phyloP scores from a whole-genome alignment of 2,888 invertebrate species.

The Schrankia costaestrigalis region DNA sequence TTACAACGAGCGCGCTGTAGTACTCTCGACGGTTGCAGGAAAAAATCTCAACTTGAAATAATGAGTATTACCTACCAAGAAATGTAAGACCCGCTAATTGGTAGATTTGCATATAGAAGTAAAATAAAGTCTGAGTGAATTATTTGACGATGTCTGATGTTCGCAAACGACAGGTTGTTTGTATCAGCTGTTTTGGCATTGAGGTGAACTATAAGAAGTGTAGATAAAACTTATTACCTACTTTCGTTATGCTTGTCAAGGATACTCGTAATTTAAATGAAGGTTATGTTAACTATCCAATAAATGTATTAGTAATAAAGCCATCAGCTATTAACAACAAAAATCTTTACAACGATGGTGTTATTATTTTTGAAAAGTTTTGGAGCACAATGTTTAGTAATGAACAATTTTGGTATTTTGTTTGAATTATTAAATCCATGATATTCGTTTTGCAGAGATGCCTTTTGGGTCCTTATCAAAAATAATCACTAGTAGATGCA shows the following conservation, averaged over 20 bases:
- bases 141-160: conserved; percentile 65
- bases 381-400: neutral
- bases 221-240: conserved; percentile 21
- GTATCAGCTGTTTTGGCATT: conserved; percentile 10
- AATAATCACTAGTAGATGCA: too few species aligned
- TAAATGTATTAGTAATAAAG: neutral
- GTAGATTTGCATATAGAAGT: conserved; percentile 76
- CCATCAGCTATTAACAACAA: too few species aligned
- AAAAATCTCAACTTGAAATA: conserved; percentile 71
- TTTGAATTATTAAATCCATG: too few species aligned
- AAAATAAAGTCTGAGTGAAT: conserved; percentile 66
- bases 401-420: too few species aligned
- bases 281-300: conserved; percentile 12
- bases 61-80: conserved; percentile 71
- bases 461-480: too few species aligned
- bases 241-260: conserved; percentile 9
- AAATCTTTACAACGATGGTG: too few species aligned
- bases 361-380: neutral
- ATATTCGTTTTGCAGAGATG: too few species aligned
- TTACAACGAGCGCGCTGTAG: conserved; percentile 53
- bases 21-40: conserved; percentile 44
- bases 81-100: conserved; percentile 73
- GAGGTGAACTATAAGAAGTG: conserved; percentile 20
- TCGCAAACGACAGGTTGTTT: conserved; percentile 29
- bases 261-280: too few species aligned